Conservation (phyloP, 1,140 invertebrate species). For the Atta cephalotes region DNA sequence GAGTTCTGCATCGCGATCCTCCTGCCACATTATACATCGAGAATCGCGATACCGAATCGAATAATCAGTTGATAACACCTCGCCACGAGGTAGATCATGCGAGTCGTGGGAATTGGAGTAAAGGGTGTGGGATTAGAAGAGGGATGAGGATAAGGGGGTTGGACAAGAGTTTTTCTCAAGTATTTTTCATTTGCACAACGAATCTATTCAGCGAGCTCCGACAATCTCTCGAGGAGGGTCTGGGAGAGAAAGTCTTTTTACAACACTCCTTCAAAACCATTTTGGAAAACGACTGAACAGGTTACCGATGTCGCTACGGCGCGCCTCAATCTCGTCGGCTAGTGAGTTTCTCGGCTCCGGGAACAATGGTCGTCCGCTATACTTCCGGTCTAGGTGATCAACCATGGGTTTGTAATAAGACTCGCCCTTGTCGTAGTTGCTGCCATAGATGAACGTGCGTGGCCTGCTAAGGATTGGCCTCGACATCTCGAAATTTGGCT, state of each 20-base stretch:
- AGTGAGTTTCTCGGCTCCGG: slow-evolving; percentile 84
- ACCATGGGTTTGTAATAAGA: slow-evolving; percentile 92
- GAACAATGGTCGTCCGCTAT: slow-evolving; percentile 86
- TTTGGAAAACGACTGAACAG: slow-evolving; percentile 86
- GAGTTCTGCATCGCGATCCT: slow-evolving; percentile 11
- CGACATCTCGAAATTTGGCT: slow-evolving; percentile 78
- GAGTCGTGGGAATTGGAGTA: slow-evolving; percentile 10
- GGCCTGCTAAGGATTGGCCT: slow-evolving; percentile 88
- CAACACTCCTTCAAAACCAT: slow-evolving; percentile 84
- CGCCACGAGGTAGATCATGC: slow-evolving; percentile 32
- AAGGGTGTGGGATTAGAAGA: background rate
- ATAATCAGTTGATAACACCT: slow-evolving; percentile 7
- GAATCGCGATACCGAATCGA: slow-evolving; percentile 25
- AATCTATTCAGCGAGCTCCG: slow-evolving; percentile 59
- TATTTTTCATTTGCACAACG: slow-evolving; percentile 51
- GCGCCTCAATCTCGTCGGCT: slow-evolving; percentile 85
- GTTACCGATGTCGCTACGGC: slow-evolving; percentile 86
- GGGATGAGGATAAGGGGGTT: background rate
- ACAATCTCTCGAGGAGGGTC: slow-evolving; percentile 60
- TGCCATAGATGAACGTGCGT: slow-evolving; percentile 92
- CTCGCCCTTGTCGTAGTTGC: slow-evolving; percentile 93
- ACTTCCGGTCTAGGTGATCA: slow-evolving; percentile 91
- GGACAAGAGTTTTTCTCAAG: slow-evolving; percentile 58
- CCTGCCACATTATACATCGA: background rate
- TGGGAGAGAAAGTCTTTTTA: slow-evolving; percentile 67